Conservation (phyloP, 2,888 invertebrate genomes). For the Cartodere bifasciata region DNA sequence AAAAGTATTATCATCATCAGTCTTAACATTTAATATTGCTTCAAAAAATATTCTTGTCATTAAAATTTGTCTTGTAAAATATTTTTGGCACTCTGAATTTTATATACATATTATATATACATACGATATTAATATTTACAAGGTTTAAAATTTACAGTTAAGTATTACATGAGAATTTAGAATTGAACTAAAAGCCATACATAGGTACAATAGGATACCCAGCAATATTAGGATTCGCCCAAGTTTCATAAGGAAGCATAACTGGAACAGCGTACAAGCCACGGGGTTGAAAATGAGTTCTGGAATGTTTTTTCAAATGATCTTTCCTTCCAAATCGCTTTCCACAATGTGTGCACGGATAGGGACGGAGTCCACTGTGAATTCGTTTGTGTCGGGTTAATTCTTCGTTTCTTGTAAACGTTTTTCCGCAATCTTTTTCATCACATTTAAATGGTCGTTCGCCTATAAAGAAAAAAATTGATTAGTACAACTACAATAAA, state of each 20-base stretch:
- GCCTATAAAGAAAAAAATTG: slow-evolving; percentile 42
- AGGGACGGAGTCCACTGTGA: slow-evolving; percentile 77
- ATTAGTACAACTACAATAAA: no score
- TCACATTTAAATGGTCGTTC: slow-evolving; percentile 84
- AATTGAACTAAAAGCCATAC: slow-evolving; percentile 23
- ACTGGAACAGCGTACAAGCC: slow-evolving; percentile 36
- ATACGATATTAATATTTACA: no score
- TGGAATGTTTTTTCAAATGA: slow-evolving; percentile 86
- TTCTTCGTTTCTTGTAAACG: slow-evolving; percentile 86
- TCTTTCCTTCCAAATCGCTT: slow-evolving; percentile 90
- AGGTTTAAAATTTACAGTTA: no score
- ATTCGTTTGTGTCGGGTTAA: slow-evolving; percentile 83
- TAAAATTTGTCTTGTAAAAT: no score
- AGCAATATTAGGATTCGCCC: slow-evolving; percentile 24
- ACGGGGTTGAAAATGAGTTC: slow-evolving; percentile 60
- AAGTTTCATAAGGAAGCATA: slow-evolving; percentile 31
- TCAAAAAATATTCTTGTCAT: no score
- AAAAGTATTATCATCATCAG: no score
- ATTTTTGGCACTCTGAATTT: no score
- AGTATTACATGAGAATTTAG: no score
- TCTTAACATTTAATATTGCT: no score
- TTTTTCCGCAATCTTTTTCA: slow-evolving; percentile 72
- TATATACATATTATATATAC: no score
- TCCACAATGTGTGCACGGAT: slow-evolving; percentile 74
- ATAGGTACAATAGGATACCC: slow-evolving; percentile 23